A percentile compares a stretch with the other conserved stretches of the same genome.
Conservation (phyloP, 2,888 invertebrate species). For the Drosophila infuscata region DNA sequence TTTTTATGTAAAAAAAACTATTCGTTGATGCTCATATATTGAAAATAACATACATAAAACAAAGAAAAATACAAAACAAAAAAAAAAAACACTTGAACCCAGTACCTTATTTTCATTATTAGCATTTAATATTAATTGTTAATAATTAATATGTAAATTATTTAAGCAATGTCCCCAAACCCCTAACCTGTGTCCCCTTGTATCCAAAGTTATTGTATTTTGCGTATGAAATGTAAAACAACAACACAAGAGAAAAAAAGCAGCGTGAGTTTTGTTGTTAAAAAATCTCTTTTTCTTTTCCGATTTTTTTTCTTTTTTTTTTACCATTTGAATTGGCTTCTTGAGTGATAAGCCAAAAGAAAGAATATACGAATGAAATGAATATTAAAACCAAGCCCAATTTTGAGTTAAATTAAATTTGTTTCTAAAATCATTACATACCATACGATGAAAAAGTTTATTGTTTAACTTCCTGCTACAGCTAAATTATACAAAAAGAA, state of each 20-base stretch:
- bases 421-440: conserved; percentile 28
- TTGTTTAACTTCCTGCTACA: conserved; percentile 64
- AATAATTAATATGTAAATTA: conserved; percentile 76
- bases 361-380: conserved; percentile 1
- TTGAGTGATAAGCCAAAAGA: conserved; percentile 57
- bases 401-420: conserved; percentile 28
- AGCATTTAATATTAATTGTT: conserved; percentile 80
- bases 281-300: conserved; percentile 33
- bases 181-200: conserved; percentile 11
- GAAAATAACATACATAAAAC: conserved; percentile 32
- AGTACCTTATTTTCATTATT: conserved; percentile 84
- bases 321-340: conserved; percentile 59
- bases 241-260: conserved; percentile 32
- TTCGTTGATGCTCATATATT: conserved; percentile 75
- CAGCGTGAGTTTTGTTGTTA: conserved; percentile 76
- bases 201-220: conserved; percentile 74
- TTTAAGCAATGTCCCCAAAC: conserved; percentile 58
- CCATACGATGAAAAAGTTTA: conserved; percentile 34
- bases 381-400: conserved; percentile 31
- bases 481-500: conserved; percentile 50
- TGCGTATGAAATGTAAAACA: conserved; percentile 48
- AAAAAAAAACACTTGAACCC: conserved; percentile 82
- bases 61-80: conserved; percentile 34
- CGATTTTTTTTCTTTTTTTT: conserved; percentile 20
- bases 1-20: conserved; percentile 65